These are phyloP conservation scores for Halisarca cf. caerulea DNA, from an alignment of 37 sponge, comb jelly and placozoan genomes.

Conservation along the genomic window DNA sequence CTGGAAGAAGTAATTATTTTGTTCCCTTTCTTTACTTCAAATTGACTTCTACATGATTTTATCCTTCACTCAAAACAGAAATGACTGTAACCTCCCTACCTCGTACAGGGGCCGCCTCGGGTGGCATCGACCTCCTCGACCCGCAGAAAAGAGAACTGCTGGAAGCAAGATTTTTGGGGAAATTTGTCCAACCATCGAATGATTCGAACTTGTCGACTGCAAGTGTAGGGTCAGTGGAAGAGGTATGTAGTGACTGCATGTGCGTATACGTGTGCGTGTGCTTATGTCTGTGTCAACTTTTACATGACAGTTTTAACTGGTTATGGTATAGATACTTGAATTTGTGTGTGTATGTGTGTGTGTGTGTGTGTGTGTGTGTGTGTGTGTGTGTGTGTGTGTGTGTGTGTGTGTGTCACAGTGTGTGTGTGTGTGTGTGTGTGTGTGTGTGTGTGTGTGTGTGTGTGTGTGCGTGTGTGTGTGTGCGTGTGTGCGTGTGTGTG, in stretches of 20 bases:
- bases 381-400: neutral
- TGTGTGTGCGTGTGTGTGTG: slow-evolving; percentile 8
- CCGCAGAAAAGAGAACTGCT: slow-evolving; percentile 82
- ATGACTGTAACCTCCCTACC: too few species aligned
- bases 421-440: neutral
- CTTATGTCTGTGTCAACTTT: too few species aligned
- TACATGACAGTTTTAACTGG: too few species aligned
- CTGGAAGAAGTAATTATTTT: slow-evolving; percentile 20
- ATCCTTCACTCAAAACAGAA: neutral
- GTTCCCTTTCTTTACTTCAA: too few species aligned
- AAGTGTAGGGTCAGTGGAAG: neutral
- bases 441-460: neutral
- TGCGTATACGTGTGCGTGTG: too few species aligned
- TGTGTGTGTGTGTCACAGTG: neutral
- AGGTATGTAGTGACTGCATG: too few species aligned
- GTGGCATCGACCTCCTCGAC: slow-evolving; percentile 62
- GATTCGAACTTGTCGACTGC: slow-evolving; percentile 1
- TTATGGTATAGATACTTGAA: too few species aligned
- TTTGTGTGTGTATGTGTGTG: neutral
- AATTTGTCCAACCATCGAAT: neutral
- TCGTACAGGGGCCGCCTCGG: neutral
- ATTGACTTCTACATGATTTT: neutral
- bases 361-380: neutral
- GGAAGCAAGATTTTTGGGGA: slow-evolving; percentile 82
- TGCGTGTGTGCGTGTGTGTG: too few species aligned